phyloP scores from a whole-genome alignment of 2,888 invertebrate genomes.

The Nemurella pictetii region DNA sequence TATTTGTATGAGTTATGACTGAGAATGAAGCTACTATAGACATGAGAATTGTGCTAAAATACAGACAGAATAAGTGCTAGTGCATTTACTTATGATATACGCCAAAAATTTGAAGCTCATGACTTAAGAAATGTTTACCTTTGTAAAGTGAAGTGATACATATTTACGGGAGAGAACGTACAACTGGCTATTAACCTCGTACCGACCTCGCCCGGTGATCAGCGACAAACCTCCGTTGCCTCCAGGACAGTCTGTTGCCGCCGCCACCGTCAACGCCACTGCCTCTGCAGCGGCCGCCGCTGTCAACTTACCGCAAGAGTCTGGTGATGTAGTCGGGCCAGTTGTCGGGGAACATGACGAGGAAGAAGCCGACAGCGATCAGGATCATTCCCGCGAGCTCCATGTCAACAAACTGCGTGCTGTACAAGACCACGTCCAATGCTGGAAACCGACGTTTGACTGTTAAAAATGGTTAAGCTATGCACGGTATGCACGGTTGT shows the following conservation, averaged over 20 bases:
- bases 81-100: background rate
- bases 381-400: conserved; percentile 92
- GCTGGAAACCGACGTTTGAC: conserved; percentile 58
- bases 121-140: background rate
- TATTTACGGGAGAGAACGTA: background rate
- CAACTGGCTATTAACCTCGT: background rate
- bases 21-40: background rate
- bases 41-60: background rate
- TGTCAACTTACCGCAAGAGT: conserved; percentile 72
- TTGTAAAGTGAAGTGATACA: background rate
- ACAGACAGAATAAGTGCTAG: background rate
- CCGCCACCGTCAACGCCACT: background rate
- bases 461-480: background rate
- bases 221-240: too few relatives aligned
- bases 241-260: too few relatives aligned
- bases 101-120: background rate
- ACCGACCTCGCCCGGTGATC: too few relatives aligned
- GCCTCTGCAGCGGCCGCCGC: background rate
- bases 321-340: conserved; percentile 95
- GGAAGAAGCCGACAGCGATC: conserved; percentile 86
- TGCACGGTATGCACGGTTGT: too few relatives aligned
- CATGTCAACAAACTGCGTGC: conserved; percentile 89
- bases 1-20: too few relatives aligned
- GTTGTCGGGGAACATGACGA: conserved; percentile 94
- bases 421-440: conserved; percentile 82